A percentile compares a stretch with the other conserved stretches of the same genome.
These are phyloP conservation scores for Epistrophe grossulariae DNA, from an alignment of 2,888 invertebrate species.

Conservation along the genomic window DNA sequence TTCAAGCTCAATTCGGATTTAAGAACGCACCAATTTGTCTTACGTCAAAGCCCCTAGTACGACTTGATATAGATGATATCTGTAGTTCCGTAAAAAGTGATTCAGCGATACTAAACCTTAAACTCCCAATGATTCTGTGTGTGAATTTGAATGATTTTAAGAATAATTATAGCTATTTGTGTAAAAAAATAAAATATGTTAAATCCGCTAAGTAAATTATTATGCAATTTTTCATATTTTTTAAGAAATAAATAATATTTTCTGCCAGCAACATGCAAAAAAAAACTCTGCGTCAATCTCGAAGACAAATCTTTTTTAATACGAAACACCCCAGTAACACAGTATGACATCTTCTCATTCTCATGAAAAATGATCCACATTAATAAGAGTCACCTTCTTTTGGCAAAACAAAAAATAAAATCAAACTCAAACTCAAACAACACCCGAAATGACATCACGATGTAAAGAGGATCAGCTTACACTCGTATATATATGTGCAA, in stretches of 20 bases:
- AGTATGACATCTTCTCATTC: slow-evolving; percentile 50
- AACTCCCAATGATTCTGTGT: too few relatives aligned
- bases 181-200: too few relatives aligned
- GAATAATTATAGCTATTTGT: too few relatives aligned
- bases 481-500: slow-evolving; percentile 56
- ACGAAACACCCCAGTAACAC: slow-evolving; percentile 22
- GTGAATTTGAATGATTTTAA: too few relatives aligned
- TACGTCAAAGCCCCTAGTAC: too few relatives aligned
- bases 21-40: too few relatives aligned
- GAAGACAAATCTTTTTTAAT: slow-evolving; percentile 22
- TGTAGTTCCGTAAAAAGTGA: too few relatives aligned
- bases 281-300: not conserved
- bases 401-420: slow-evolving; percentile 4
- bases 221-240: not conserved
- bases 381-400: slow-evolving; percentile 57
- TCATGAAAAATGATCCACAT: slow-evolving; percentile 65
- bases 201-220: not conserved
- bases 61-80: too few relatives aligned
- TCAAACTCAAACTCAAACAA: not conserved
- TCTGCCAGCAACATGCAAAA: not conserved
- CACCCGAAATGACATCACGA: slow-evolving; percentile 55
- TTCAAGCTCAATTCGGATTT: too few relatives aligned
- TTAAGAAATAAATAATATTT: not conserved
- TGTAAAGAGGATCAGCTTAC: slow-evolving; percentile 26
- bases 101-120: too few relatives aligned